phyloP scores from a whole-genome alignment of 2,888 invertebrate genomes.

The Catotricha subobsoleta region DNA sequence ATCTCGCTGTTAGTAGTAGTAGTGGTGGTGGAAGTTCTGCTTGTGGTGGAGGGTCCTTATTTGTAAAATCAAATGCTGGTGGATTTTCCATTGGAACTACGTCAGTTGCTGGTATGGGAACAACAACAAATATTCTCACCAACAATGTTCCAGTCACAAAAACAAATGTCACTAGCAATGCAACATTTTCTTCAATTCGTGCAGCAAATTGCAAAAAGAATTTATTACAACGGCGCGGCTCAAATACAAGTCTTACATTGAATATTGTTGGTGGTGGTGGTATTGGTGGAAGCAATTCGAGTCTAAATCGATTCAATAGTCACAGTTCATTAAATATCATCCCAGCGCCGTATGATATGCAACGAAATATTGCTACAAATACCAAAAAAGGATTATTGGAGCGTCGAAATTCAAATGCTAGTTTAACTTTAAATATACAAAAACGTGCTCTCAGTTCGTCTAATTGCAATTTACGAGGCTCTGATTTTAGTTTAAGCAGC shows the following conservation, averaged over 20 bases:
- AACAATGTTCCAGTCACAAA: background rate
- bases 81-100: too few species aligned
- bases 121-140: too few species aligned
- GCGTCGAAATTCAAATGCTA: slow-evolving; percentile 78
- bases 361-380: background rate
- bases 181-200: slow-evolving; percentile 1
- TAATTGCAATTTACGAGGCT: slow-evolving; percentile 33
- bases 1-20: too few species aligned
- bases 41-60: too few species aligned
- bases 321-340: slow-evolving; percentile 33
- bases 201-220: slow-evolving; percentile 35
- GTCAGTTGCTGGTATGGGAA: too few species aligned
- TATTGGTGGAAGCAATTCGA: slow-evolving; percentile 10
- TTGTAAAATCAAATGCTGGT: too few species aligned
- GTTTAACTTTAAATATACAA: slow-evolving; percentile 58
- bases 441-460: slow-evolving; percentile 33
- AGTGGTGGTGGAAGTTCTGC: too few species aligned
- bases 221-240: slow-evolving; percentile 59
- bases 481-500: slow-evolving; percentile 34
- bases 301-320: slow-evolving; percentile 37
- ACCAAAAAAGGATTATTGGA: slow-evolving; percentile 54
- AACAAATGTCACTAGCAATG: background rate
- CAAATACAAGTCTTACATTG: slow-evolving; percentile 70
- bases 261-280: slow-evolving; percentile 37
- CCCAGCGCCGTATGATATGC: background rate